Conservation (phyloP, 2,888 invertebrate genomes). For the Lasioglossum calceatum region DNA sequence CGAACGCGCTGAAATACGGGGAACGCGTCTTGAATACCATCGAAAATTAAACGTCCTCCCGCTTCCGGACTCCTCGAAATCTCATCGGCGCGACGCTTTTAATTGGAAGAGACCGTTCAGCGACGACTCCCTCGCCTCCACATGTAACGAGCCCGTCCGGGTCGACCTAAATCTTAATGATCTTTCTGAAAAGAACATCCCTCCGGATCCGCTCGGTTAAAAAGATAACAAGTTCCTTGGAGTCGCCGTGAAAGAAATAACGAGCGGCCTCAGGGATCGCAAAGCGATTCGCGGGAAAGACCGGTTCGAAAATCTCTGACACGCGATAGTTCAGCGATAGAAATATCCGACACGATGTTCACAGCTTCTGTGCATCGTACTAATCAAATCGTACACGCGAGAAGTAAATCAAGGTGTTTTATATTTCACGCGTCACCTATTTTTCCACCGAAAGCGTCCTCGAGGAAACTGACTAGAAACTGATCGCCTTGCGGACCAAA, state of each 20-base stretch:
- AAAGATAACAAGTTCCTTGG: not conserved
- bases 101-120: conserved; percentile 28
- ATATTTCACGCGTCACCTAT: not conserved
- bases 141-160: conserved; percentile 5
- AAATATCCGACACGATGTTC: not conserved
- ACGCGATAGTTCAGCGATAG: not conserved
- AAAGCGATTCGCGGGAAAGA: not conserved
- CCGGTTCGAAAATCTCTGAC: not conserved
- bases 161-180: conserved; percentile 22
- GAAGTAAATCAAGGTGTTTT: not conserved
- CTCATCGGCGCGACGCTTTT: conserved; percentile 20
- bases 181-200: conserved; percentile 1
- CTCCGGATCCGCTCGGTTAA: not conserved
- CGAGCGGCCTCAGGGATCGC: not conserved
- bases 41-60: conserved; percentile 24
- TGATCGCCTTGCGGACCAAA: not conserved
- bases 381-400: not conserved
- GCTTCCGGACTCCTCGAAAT: conserved; percentile 1
- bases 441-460: not conserved
- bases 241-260: not conserved
- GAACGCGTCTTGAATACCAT: conserved; percentile 27
- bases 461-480: not conserved
- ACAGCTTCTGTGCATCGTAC: not conserved
- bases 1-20: conserved; percentile 8
- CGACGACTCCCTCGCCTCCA: not conserved